Conservation (phyloP, 2,888 invertebrate species). For the Synanthedon tipuliformis region DNA sequence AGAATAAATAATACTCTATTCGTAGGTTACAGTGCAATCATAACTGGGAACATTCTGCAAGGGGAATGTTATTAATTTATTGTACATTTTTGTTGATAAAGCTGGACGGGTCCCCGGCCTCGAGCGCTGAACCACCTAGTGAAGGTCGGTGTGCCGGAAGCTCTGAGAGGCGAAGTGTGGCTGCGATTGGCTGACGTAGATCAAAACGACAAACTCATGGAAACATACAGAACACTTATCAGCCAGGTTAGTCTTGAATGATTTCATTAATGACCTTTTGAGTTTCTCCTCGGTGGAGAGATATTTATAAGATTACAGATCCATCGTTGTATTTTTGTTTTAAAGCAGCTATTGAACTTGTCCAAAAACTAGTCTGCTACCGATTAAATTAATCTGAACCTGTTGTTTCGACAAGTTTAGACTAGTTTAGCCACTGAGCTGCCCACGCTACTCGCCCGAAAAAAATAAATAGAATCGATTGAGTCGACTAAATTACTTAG, state of each 20-base stretch:
- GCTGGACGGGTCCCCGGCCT: constrained; percentile 80
- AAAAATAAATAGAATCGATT: background rate
- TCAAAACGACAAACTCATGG: constrained; percentile 86
- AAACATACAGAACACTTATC: constrained; percentile 91
- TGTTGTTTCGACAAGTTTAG: too few species aligned
- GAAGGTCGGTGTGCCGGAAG: constrained; percentile 92
- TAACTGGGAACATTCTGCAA: too few species aligned
- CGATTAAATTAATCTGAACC: too few species aligned
- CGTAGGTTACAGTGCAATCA: background rate
- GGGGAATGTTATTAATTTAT: background rate
- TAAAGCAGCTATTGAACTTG: too few species aligned
- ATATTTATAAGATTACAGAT: too few species aligned
- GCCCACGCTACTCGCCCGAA: too few species aligned
- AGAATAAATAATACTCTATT: too few species aligned
- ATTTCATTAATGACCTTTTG: too few species aligned
- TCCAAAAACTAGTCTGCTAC: too few species aligned
- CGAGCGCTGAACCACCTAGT: constrained; percentile 85
- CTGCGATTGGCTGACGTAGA: constrained; percentile 91
- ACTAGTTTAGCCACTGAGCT: too few species aligned
- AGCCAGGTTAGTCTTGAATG: constrained; percentile 76
- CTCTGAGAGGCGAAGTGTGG: constrained; percentile 97
- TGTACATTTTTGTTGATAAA: constrained; percentile 10
- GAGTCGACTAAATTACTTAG: background rate
- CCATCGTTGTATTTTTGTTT: too few species aligned
- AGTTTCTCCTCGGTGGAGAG: too few species aligned